phyloP scores from a whole-genome alignment of 2,888 invertebrate genomes.

The Catotricha subobsoleta region DNA sequence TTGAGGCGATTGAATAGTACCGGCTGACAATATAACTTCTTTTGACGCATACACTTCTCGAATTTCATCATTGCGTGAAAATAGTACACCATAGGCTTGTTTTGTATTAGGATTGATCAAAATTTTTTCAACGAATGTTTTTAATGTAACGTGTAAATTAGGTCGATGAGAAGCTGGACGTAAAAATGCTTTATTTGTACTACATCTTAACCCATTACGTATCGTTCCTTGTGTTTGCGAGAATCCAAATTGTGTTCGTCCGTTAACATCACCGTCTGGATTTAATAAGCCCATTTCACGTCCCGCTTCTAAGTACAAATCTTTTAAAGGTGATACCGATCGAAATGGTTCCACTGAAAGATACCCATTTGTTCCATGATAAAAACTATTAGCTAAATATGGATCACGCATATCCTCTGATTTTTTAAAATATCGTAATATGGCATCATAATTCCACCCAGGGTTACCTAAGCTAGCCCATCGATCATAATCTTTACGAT shows the following conservation, averaged over 20 bases:
- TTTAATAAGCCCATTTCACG: constrained; percentile 44
- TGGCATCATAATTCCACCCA: constrained; percentile 63
- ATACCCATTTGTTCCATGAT: constrained; percentile 54
- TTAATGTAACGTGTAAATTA: constrained; percentile 55
- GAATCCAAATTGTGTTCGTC: constrained; percentile 60
- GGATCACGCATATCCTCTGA: constrained; percentile 59
- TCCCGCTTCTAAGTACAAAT: constrained; percentile 50
- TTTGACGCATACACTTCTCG: constrained; percentile 39
- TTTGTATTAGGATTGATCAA: constrained; percentile 40
- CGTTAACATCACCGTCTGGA: constrained; percentile 53
- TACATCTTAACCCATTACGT: constrained; percentile 61
- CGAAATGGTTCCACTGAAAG: constrained; percentile 54
- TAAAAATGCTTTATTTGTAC: constrained; percentile 66
- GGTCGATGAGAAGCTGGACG: constrained; percentile 43
- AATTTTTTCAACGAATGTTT: constrained; percentile 49
- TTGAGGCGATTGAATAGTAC: constrained; percentile 68
- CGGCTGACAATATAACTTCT: constrained; percentile 75
- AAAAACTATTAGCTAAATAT: constrained; percentile 35
- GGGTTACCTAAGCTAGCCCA: constrained; percentile 57
- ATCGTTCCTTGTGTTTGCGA: constrained; percentile 59
- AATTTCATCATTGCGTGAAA: constrained; percentile 32
- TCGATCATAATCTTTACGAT: constrained; percentile 65
- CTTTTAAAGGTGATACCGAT: constrained; percentile 48
- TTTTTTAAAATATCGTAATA: constrained; percentile 62
- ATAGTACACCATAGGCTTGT: constrained; percentile 46